These are phyloP conservation scores for Acrobasis repandana DNA, from an alignment of 2,888 invertebrate genomes.

Conservation along the genomic window DNA sequence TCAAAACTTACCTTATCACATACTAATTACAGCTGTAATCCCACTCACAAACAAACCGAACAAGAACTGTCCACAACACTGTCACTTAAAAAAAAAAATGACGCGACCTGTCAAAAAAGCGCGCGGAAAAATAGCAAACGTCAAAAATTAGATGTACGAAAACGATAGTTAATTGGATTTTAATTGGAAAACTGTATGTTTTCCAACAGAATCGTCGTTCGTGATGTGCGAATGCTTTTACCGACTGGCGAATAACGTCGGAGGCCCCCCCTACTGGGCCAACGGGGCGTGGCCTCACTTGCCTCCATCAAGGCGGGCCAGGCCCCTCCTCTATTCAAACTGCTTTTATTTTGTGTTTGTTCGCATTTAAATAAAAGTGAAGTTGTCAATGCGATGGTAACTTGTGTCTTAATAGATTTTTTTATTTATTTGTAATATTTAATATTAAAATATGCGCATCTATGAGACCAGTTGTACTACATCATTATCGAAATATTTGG, in stretches of 20 bases:
- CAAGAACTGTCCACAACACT: conserved; percentile 18
- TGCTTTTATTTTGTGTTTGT: conserved; percentile 59
- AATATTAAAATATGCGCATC: conserved; percentile 32
- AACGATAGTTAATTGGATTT: not conserved
- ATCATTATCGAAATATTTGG: conserved; percentile 18
- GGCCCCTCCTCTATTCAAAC: conserved; percentile 54
- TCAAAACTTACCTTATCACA: conserved; percentile 21
- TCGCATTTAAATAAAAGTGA: conserved; percentile 65
- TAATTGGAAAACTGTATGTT: conserved; percentile 10
- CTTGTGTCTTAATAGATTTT: conserved; percentile 42
- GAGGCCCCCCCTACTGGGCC: conserved; percentile 48
- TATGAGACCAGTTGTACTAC: conserved; percentile 26
- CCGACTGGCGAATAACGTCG: conserved; percentile 66
- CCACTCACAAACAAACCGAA: conserved; percentile 22
- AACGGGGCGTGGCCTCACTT: conserved; percentile 53
- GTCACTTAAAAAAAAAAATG: conserved; percentile 20
- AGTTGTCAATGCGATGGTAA: conserved; percentile 56
- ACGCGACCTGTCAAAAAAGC: conserved; percentile 18
- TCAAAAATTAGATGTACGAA: conserved; percentile 19
- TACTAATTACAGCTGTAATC: conserved; percentile 1
- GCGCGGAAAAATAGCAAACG: conserved; percentile 18
- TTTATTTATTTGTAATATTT: conserved; percentile 26
- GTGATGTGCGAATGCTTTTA: conserved; percentile 65
- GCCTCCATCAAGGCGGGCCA: conserved; percentile 49
- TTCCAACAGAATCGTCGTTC: conserved; percentile 50